Base-by-base conservation (phyloP, 2,113 vertebrate genomes). In the Heterotis niloticus region DNA sequence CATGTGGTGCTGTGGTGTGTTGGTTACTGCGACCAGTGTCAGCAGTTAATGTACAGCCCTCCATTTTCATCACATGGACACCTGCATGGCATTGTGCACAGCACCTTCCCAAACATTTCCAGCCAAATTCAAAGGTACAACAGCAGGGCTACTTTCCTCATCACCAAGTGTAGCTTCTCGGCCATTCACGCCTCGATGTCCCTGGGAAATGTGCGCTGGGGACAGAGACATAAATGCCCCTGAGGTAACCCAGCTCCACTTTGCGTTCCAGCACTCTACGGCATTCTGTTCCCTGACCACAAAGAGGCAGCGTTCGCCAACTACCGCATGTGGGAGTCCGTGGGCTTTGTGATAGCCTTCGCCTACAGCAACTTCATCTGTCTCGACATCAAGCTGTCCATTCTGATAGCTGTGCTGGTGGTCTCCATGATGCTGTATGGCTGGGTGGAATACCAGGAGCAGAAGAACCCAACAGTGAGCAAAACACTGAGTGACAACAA, bases 251-350 rank as follows among this genome's bases (percentile, higher is more conserved):
- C 28, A 20, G 64, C 23, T 80, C n/a, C 29, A 14, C 56, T 23
- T 77, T 5, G 73, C n/a, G 16, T 69, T 65, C 14, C 90, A 98
- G 97, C 91, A 20, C 91, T 99, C 0, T 99, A 94, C 0, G 94
- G 96, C 0, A 28, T 94, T 80, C 92, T 99, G 29, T 98, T 98
- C 83, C 86, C 93, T 13, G 82, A 83, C 9, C 79, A 91, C 82
- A 98, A 95, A 82, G 97, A 98, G 83, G 96, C 97, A 0, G 97
- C 96, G 0, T 99, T 99, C 24, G 93, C 97, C 65, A 97, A 94
- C 87, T 99, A 98, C 84, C 94, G 96, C 13, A 95, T 99, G 78
- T 95, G 96, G 94, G 97, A 99, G 83, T 97, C 97, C 0, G 57
- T 96, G 13, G 97, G 96, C 0, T 98, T 94, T 20, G 95, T 96